phyloP scores from a whole-genome alignment of 2,797 vertebrate species.

The Knipowitschia caucasica region DNA sequence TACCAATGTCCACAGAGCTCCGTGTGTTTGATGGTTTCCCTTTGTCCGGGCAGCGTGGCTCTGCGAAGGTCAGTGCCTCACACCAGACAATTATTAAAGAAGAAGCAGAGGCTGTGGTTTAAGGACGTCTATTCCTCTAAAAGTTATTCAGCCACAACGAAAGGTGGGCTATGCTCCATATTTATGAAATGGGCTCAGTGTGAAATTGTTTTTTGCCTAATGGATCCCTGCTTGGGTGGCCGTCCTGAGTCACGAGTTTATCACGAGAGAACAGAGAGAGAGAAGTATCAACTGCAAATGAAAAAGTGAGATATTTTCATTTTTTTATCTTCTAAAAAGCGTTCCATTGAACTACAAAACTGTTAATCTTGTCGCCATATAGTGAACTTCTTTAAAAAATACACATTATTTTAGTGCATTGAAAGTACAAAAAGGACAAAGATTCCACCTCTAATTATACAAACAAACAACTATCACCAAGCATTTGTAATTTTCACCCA shows the following conservation, averaged over 20 bases:
- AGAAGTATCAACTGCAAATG: background rate
- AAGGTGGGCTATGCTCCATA: slow-evolving; percentile 79
- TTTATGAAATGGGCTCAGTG: slow-evolving; percentile 85
- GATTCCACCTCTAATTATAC: background rate
- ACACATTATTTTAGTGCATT: background rate
- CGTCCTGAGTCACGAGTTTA: slow-evolving; percentile 67
- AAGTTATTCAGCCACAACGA: slow-evolving; percentile 74
- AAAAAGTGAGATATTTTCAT: slow-evolving; percentile 1
- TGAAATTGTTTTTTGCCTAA: slow-evolving; percentile 86
- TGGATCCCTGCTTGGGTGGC: slow-evolving; percentile 79
- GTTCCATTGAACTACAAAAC: background rate
- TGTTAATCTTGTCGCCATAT: no score
- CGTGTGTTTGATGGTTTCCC: slow-evolving; percentile 36
- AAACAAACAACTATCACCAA: background rate
- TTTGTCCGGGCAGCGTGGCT: slow-evolving; percentile 46
- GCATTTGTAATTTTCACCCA: background rate
- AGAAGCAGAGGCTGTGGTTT: slow-evolving; percentile 70
- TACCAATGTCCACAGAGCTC: slow-evolving; percentile 14
- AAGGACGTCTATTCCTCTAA: slow-evolving; percentile 77
- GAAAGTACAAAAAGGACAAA: background rate
- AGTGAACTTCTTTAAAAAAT: no score
- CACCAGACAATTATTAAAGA: slow-evolving; percentile 68
- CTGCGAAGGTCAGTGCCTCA: slow-evolving; percentile 50
- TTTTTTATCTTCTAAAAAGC: no score
- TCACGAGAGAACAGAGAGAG: slow-evolving; percentile 58